A percentile compares a stretch with the other conserved stretches of the same genome.
These are phyloP conservation scores for Calosoma granatense DNA, from an alignment of 1,140 invertebrate species.

Conservation along the genomic window DNA sequence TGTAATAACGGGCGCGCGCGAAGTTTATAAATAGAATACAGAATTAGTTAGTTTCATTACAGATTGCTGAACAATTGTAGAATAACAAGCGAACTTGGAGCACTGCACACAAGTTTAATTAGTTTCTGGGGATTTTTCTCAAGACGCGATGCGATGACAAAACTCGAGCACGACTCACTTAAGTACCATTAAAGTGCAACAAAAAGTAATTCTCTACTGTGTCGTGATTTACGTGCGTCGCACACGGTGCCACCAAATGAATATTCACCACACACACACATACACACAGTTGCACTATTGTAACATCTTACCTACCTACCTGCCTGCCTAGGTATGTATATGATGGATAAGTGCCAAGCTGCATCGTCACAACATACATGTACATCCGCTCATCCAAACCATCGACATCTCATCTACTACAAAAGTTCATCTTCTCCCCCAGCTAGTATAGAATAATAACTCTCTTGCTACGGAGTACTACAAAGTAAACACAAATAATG, in stretches of 20 bases:
- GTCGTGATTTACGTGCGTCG: background rate
- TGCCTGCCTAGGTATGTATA: too few relatives aligned
- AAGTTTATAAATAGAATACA: conserved; percentile 8
- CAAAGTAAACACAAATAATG: too few relatives aligned
- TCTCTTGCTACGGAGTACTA: too few relatives aligned
- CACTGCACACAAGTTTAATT: background rate
- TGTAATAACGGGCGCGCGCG: background rate
- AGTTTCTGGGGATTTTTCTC: background rate
- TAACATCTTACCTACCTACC: too few relatives aligned
- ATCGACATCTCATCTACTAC: too few relatives aligned
- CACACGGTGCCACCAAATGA: background rate
- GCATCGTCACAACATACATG: too few relatives aligned
- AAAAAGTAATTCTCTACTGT: background rate
- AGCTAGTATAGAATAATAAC: too few relatives aligned
- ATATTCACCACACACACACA: background rate
- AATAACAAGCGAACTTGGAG: background rate
- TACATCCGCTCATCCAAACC: too few relatives aligned
- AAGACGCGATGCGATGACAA: background rate
- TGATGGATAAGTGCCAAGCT: too few relatives aligned
- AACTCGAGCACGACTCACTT: background rate
- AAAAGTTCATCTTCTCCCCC: too few relatives aligned
- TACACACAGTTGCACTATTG: too few relatives aligned
- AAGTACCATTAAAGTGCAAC: conserved; percentile 4
- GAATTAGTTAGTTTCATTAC: conserved; percentile 6
- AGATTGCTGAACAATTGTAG: conserved; percentile 9